Evolutionary conservation across 2,113 vertebrate species (phyloP).

Genomic region (Python bivittatus): DNA sequence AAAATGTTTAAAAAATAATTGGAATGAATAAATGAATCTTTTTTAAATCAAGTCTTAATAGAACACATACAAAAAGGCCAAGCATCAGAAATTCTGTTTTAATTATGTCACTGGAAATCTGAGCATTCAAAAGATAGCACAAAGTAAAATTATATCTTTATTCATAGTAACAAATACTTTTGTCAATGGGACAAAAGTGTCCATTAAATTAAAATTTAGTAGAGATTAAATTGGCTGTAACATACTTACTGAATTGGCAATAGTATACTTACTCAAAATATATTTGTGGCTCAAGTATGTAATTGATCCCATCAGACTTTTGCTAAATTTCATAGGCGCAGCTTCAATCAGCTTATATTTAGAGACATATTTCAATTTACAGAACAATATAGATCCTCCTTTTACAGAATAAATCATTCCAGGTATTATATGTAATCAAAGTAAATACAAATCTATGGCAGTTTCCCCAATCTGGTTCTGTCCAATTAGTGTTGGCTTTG

Average conservation of each 20-base stretch:
- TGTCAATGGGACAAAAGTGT: slow-evolving; percentile 55
- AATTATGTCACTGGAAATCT: slow-evolving; percentile 32
- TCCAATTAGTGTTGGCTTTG: too few relatives aligned
- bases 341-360: slow-evolving; percentile 39
- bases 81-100: slow-evolving; percentile 31
- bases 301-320: slow-evolving; percentile 50
- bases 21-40: neutral
- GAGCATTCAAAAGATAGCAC: slow-evolving; percentile 37
- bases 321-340: slow-evolving; percentile 56
- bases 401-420: slow-evolving; percentile 25
- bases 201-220: slow-evolving; percentile 66
- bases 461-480: too few relatives aligned
- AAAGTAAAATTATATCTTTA: slow-evolving; percentile 54
- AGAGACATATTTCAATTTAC: slow-evolving; percentile 52
- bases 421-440: neutral
- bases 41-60: slow-evolving; percentile 35
- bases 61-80: slow-evolving; percentile 45
- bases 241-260: slow-evolving; percentile 53
- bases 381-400: neutral
- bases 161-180: slow-evolving; percentile 36
- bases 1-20: neutral
- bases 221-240: slow-evolving; percentile 37
- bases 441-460: neutral
- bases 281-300: slow-evolving; percentile 51
- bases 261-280: slow-evolving; percentile 60